Base-by-base conservation (phyloP, 2,888 invertebrate genomes). In the Agrotis ipsilon region DNA sequence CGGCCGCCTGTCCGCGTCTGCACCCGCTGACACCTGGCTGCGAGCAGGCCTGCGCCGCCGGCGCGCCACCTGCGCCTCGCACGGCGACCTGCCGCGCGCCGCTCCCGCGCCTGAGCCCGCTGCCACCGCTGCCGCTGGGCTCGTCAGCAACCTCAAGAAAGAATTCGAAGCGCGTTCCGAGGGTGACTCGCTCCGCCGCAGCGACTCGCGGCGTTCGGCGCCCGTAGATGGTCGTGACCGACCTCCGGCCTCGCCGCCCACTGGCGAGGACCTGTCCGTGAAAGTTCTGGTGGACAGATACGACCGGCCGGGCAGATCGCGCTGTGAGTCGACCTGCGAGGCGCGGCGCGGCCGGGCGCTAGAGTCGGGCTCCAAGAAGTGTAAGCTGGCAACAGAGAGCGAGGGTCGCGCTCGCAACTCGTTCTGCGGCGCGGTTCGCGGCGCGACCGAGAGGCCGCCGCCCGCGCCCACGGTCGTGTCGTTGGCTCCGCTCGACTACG, bases 61-160 rank as follows among this genome's bases (percentile, higher is more conserved):
- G 72, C 94, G 94, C 66, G 90, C 90, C 68, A 91, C 93, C 72
- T 91, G 92, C 88, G 92, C 92, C 80, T 94, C 93, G 85, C 93
- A 94, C 85, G 93, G 93, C 11, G 94, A 95, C 90, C 90, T 95
- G 88, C 94, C 93, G 73, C 92, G 93, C 77, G 91, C 88, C 84
- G 86, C 86, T 70, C 88, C 81, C 84, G 85, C 85, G 72, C 88
- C 81, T 66, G 83, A 86, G 61, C 78, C 87, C 72, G 66, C 81
- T 80, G 76, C 84, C 90, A 87, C 87, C 54, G 73, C 88, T 88
- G 93, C 97, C 72, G 96, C 97, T 55, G 98, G 98, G 43, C 97
- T 98, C 91, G 98, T 98, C 83, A 97, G 97, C 96, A 98, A 98
- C 96, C 97, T 98, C 84, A 98, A 98, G 93, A 98, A 98, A 91